Evolutionary conservation across 2,113 vertebrate species (phyloP).

Genomic region (Podocnemis expansa): DNA sequence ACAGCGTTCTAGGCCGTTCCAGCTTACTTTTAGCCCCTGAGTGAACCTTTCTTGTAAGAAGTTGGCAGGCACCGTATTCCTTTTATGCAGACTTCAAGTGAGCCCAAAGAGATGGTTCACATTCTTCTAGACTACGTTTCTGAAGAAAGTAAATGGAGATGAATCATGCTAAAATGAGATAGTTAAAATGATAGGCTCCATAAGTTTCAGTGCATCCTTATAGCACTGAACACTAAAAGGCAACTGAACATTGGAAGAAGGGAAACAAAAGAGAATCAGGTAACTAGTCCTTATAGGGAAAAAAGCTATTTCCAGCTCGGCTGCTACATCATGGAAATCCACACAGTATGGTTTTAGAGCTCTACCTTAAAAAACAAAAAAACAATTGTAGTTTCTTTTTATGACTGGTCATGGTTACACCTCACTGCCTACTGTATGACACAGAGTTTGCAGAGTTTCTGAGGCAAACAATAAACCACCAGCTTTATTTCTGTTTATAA

Average conservation of each 20-base stretch:
- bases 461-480: slow-evolving; percentile 60
- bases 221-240: slow-evolving; percentile 74
- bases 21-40: too few species aligned
- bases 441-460: slow-evolving; percentile 57
- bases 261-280: slow-evolving; percentile 75
- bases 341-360: slow-evolving; percentile 49
- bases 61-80: slow-evolving; percentile 20
- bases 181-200: slow-evolving; percentile 77
- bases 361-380: slow-evolving; percentile 25
- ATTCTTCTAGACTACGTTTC: slow-evolving; percentile 70
- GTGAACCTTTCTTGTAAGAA: too few species aligned
- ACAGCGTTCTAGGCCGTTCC: too few species aligned
- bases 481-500: slow-evolving; percentile 74
- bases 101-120: slow-evolving; percentile 45
- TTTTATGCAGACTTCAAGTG: slow-evolving; percentile 56
- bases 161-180: slow-evolving; percentile 73
- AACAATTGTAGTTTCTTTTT: slow-evolving; percentile 66
- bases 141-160: slow-evolving; percentile 79
- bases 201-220: slow-evolving; percentile 78
- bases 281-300: slow-evolving; percentile 49
- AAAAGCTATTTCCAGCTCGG: slow-evolving; percentile 44
- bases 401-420: slow-evolving; percentile 64
- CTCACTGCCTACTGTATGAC: slow-evolving; percentile 37
- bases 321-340: slow-evolving; percentile 37
- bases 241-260: slow-evolving; percentile 72